A percentile compares a stretch with the other conserved stretches of the same genome.
Conservation (phyloP, 2,888 invertebrate genomes). For the Lithophane leautieri region DNA sequence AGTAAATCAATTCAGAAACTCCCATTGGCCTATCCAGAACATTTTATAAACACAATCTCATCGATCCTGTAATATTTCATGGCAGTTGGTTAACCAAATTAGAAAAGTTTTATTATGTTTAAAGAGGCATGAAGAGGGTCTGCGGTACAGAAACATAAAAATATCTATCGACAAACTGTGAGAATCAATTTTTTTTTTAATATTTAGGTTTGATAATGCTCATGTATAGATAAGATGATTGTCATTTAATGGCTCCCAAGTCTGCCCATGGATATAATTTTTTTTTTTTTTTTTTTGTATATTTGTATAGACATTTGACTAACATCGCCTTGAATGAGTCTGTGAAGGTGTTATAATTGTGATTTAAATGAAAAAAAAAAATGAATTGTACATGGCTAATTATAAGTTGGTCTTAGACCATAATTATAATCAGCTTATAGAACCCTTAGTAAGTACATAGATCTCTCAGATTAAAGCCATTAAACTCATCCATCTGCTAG, state of each 20-base stretch:
- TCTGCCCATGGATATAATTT: neutral
- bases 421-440: too few species aligned
- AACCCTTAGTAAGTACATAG: too few species aligned
- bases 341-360: too few species aligned
- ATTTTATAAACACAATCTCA: slow-evolving; percentile 34
- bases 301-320: too few species aligned
- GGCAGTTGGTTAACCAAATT: slow-evolving; percentile 45
- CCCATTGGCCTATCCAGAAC: neutral
- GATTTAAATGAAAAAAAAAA: too few species aligned
- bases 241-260: neutral
- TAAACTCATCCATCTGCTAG: too few species aligned
- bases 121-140: neutral
- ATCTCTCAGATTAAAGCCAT: too few species aligned
- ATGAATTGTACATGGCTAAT: too few species aligned
- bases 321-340: too few species aligned
- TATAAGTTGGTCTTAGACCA: too few species aligned
- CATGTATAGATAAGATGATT: neutral
- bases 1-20: slow-evolving; percentile 18
- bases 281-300: too few species aligned
- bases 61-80: slow-evolving; percentile 51
- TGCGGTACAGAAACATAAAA: slow-evolving; percentile 24
- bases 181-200: neutral
- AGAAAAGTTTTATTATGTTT: slow-evolving; percentile 60
- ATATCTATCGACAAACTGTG: slow-evolving; percentile 10
- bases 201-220: slow-evolving; percentile 7